Evolutionary conservation across 1,140 invertebrate genomes (phyloP), one percentile per base, ranked within the genome.

Genomic region (Venturia canescens): DNA sequence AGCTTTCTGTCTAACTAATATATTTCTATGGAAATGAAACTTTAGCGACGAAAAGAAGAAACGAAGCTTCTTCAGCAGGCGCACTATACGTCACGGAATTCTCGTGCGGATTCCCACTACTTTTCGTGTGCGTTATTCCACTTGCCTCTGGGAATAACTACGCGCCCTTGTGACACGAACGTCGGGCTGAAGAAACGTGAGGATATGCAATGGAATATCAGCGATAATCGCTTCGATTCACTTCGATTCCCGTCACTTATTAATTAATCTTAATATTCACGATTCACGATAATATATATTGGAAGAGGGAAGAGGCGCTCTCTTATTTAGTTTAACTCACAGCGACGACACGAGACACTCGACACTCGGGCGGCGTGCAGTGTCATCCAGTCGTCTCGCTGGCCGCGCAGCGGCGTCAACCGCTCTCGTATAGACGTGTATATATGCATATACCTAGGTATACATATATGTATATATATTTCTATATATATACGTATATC

Each of bases 391-490:
- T 26, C 26, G 60, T 50, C 27, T 27, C 70, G 67, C 21, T 66
- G 44, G 23, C 26, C 50, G 16, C 16, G 50, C 18, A 13, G 23
- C 72, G 7, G 60, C 53, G 77, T 34, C 53, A 67, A 38, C 29
- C 67, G 34, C 84, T 79, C 66, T 78, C 80, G 69, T 26, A 57
- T 80, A 74, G 79, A 9, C 23, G 23, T 26, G 27, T 66, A 66
- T 66, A 1, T 66, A 27, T 66, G 23, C 23, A 66, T 66, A 27
- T 66, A 66, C 23, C 2, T 66, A 3, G 4, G 27, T 66, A 66
- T 66, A 23, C 15, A 66, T 29, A 63, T 63, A 23, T 23, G 60
- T 27, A 27, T 27, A 23, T 66, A 66, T 66, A 57, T 57, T 23
- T 9, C 53, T 57, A n/a, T 57, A n/a, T 57, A n/a, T 66, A 27